A percentile compares a stretch with the other conserved stretches of the same genome.
These are phyloP conservation scores for Spisula subtruncata DNA, from an alignment of 2,888 invertebrate genomes.

Conservation along the genomic window DNA sequence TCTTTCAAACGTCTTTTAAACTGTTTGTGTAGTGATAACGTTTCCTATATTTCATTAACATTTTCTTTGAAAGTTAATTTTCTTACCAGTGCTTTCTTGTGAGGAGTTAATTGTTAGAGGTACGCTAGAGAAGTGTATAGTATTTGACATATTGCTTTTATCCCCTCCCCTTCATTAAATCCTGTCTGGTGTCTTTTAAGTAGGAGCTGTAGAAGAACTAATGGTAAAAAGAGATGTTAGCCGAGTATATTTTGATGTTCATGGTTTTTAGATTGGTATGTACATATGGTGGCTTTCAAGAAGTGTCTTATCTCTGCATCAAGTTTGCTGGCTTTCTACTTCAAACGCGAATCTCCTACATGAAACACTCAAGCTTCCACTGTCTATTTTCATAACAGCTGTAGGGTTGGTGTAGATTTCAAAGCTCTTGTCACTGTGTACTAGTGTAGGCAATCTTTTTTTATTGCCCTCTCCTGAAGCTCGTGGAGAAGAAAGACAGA, in stretches of 20 bases:
- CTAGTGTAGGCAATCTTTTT: constrained; percentile 16
- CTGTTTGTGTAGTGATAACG: not conserved
- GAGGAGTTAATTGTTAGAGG: not conserved
- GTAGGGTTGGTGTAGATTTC: constrained; percentile 46
- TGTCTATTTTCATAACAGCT: constrained; percentile 59
- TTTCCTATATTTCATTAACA: not conserved
- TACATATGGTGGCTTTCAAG: constrained; percentile 58
- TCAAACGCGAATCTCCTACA: constrained; percentile 56
- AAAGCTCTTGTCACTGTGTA: constrained; percentile 41
- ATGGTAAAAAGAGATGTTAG: constrained; percentile 15
- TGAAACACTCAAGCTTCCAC: constrained; percentile 51
- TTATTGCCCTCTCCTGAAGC: constrained; percentile 36
- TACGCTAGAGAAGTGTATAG: not conserved
- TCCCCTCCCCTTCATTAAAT: not conserved
- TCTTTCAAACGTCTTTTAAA: not conserved
- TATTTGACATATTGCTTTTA: not conserved
- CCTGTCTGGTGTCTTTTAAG: constrained; percentile 16
- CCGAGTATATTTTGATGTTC: constrained; percentile 41
- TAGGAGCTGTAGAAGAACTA: not conserved
- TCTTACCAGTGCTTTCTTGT: not conserved
- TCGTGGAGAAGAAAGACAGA: constrained; percentile 1
- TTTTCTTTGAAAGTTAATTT: constrained; percentile 11
- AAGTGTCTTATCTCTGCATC: constrained; percentile 59
- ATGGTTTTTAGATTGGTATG: constrained; percentile 56
- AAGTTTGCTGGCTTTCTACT: constrained; percentile 56